phyloP scores from a whole-genome alignment of 2,797 vertebrate species.

The Smutsia temminckii region DNA sequence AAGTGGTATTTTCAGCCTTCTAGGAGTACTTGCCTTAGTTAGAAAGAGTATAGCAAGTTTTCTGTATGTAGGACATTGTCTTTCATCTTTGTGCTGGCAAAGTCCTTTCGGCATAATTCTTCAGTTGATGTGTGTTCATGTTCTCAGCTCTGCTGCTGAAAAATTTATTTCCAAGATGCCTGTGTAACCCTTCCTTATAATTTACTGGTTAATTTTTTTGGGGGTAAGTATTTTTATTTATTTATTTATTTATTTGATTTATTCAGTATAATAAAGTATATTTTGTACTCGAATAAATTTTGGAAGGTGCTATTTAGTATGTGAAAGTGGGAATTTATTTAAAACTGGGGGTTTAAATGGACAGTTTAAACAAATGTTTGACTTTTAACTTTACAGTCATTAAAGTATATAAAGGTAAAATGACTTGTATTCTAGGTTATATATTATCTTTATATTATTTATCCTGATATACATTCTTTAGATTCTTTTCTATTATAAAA shows the following conservation, averaged over 20 bases:
- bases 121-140: conserved; percentile 54
- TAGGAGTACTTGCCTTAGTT: not conserved
- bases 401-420: conserved; percentile 21
- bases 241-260: not conserved
- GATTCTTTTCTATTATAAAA: conserved; percentile 4
- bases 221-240: not conserved
- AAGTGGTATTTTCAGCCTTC: conserved; percentile 15
- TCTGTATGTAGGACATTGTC: not conserved
- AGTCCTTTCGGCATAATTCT: not conserved
- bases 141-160: not conserved
- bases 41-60: conserved; percentile 8
- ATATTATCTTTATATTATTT: not conserved
- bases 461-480: not conserved
- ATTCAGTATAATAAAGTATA: not conserved
- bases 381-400: conserved; percentile 24
- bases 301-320: not conserved
- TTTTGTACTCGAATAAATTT: conserved; percentile 24
- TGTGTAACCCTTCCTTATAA: not conserved
- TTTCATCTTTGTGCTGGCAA: not conserved
- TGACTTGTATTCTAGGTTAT: not conserved
- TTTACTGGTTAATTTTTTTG: not conserved
- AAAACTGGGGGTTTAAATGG: not conserved
- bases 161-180: not conserved
- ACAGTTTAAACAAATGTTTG: conserved; percentile 13
- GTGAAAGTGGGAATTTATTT: conserved; percentile 49